Conservation (phyloP, 2,888 invertebrate genomes). For the Microctonus aethiopoides region DNA sequence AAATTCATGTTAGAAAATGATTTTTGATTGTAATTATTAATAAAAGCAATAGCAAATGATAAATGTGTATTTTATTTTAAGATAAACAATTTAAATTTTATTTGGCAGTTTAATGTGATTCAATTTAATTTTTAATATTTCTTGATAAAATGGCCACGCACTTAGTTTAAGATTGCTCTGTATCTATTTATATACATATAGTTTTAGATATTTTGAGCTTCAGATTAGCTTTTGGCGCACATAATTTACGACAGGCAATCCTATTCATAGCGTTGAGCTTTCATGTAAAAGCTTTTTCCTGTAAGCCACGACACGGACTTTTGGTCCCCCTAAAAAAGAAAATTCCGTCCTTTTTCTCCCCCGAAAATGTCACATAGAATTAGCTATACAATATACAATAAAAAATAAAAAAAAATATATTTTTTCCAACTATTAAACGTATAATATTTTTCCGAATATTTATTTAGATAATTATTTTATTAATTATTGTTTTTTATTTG, state of each 20-base stretch:
- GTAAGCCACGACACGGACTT: slow-evolving; percentile 63
- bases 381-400: neutral
- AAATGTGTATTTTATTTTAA: too few species aligned
- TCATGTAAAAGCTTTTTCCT: slow-evolving; percentile 67
- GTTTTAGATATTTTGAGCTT: slow-evolving; percentile 51
- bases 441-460: too few species aligned
- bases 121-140: too few species aligned
- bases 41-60: too few species aligned
- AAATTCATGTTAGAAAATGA: too few species aligned
- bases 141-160: too few species aligned
- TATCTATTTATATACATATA: too few species aligned
- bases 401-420: neutral
- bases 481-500: slow-evolving; percentile 40
- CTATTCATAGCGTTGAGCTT: slow-evolving; percentile 60
- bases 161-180: too few species aligned
- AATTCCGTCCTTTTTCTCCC: neutral
- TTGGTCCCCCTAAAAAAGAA: slow-evolving; percentile 34
- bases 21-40: too few species aligned
- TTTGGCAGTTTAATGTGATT: too few species aligned
- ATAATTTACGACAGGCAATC: slow-evolving; percentile 64
- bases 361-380: neutral
- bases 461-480: too few species aligned
- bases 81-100: too few species aligned
- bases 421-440: neutral
- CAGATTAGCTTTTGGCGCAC: slow-evolving; percentile 62